Evolutionary conservation across 2,113 vertebrate species (phyloP), one percentile per base, ranked within the genome.

Genomic region (Corythaixoides concolor): DNA sequence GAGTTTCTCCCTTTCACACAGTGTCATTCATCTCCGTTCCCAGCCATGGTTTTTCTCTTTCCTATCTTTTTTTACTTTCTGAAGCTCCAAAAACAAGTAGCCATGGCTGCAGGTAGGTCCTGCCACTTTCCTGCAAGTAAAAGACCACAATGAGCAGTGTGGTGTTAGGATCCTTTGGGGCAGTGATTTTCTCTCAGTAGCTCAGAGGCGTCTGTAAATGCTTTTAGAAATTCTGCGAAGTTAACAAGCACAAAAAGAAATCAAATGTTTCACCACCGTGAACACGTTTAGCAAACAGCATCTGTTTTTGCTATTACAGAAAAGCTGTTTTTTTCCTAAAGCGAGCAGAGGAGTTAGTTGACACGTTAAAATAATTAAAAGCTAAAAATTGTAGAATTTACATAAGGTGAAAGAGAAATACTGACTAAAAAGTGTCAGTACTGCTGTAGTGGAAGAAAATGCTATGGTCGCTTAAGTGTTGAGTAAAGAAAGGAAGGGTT

Each of bases 101-200:
- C 15, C 5, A 0, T 26, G 52, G 73, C 73, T 73, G 62, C 30
- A 59, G 63, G 53, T 24, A 8, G 7, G 41, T 74, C 63, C 50
- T 63, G 41, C 27, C 7, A 0, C 9, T 0, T 74, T 18, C 76
- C 79, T 87, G 76, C 50, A 35, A 9, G 21, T 15, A 4, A 16
- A 24, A 63, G 32, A 21, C 6, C 2, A 2, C 27, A 18, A 1
- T 0, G 3, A 41, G 1, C 12, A 32, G 3, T 0, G 33, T 10
- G 47, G 9, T 6, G 8, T 0, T 56, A 5, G 49, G n/a, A 70
- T 6, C 52, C 33, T 14, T 15, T 8, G 24, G 50, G 75, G 26
- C 9, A 3, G 5, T 17, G 2, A 6, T 24, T 64, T 26, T 21
- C 49, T 17, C 37, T 11, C 7, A 0, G 16, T 35, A 21, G 24